Evolutionary conservation across 1,140 invertebrate genomes (phyloP).

Genomic region (Ridgeia piscesae): DNA sequence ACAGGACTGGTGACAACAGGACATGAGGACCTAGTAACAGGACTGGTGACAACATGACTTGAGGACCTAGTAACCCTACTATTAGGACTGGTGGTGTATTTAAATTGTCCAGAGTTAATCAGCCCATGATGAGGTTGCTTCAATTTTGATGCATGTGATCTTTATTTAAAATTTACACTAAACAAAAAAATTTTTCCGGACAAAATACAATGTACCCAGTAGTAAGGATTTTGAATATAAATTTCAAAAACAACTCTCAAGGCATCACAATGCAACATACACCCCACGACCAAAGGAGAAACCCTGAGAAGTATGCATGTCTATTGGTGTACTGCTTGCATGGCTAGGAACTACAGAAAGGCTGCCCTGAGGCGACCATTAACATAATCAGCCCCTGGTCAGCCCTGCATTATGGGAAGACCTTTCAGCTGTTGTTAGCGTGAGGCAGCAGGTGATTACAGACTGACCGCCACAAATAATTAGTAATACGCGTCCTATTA

Average conservation of each 20-base stretch:
- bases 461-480: not conserved
- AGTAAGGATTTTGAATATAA: too few relatives aligned
- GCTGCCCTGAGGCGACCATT: not conserved
- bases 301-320: not conserved
- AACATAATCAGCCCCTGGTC: not conserved
- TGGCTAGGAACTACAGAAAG: not conserved
- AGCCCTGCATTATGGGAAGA: slow-evolving; percentile 3
- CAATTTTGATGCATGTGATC: not conserved
- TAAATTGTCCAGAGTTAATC: too few relatives aligned
- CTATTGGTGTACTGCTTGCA: slow-evolving; percentile 23
- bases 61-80: too few relatives aligned
- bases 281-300: not conserved
- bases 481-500: not conserved
- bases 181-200: not conserved
- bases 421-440: not conserved
- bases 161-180: not conserved
- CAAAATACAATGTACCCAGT: too few relatives aligned
- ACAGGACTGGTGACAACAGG: too few relatives aligned
- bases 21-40: too few relatives aligned
- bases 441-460: not conserved
- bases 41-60: too few relatives aligned
- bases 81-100: too few relatives aligned
- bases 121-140: not conserved
- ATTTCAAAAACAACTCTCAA: not conserved
- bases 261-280: not conserved